phyloP scores from a whole-genome alignment of 2,113 vertebrate genomes.

The Bucco capensis region DNA sequence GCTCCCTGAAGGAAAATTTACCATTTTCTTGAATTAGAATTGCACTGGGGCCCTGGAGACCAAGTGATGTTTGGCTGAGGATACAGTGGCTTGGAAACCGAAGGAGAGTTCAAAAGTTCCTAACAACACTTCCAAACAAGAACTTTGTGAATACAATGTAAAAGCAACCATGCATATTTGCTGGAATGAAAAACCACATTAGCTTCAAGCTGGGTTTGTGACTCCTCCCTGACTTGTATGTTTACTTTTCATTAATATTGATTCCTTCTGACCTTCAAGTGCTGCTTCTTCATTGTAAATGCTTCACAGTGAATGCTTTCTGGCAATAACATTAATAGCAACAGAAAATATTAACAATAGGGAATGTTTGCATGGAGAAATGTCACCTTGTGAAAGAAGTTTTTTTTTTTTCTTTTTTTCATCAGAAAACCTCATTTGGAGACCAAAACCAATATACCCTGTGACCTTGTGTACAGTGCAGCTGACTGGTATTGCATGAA shows the following conservation, averaged over 20 bases:
- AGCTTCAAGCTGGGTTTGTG: slow-evolving; percentile 48
- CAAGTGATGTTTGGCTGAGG: background rate
- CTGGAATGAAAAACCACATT: slow-evolving; percentile 38
- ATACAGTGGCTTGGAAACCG: slow-evolving; percentile 6
- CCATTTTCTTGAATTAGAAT: background rate
- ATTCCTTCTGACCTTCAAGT: slow-evolving; percentile 43
- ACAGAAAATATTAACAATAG: background rate
- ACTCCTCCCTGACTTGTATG: slow-evolving; percentile 41
- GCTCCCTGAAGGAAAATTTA: background rate
- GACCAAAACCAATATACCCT: background rate
- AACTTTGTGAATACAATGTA: slow-evolving; percentile 35
- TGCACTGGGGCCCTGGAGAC: background rate
- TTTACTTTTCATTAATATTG: slow-evolving; percentile 60
- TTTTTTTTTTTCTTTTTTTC: background rate
- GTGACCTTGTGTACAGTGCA: background rate
- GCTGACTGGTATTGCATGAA: background rate
- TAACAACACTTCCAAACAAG: slow-evolving; percentile 44
- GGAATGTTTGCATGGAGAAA: background rate
- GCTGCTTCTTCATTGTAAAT: slow-evolving; percentile 1
- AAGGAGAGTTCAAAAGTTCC: slow-evolving; percentile 24
- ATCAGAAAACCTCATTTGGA: background rate
- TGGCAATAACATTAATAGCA: slow-evolving; percentile 8
- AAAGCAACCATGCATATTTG: slow-evolving; percentile 15
- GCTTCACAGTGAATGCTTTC: background rate
- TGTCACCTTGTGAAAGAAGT: background rate